Evolutionary conservation across 2,113 vertebrate species (phyloP), one percentile per base, ranked within the genome.

Genomic region (Bucco capensis): DNA sequence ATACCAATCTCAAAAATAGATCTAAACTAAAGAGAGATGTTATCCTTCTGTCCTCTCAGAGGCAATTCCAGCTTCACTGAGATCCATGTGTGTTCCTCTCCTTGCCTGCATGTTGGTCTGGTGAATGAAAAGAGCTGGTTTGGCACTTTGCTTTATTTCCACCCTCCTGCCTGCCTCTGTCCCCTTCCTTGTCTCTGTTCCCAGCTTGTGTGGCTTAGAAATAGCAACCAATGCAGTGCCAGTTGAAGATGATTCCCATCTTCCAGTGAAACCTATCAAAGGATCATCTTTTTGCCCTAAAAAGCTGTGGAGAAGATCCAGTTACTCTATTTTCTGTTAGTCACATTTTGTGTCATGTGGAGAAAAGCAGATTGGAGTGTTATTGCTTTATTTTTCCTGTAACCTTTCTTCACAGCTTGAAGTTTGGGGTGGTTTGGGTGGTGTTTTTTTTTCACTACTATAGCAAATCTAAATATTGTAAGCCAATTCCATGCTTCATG

Each of bases 41-140:
- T 79, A 22, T 15, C 21, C 60, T 67, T 74, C 46, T 74, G 7
- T 44, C 64, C 14, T 67, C 1, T 33, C 38, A 83, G 64, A 62
- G 31, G 47, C 64, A 96, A 49, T 94, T 87, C 96, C 97, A 98
- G 97, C 98, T 98, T 98, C 87, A 77, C 95, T 98, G 97, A 98
- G 97, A 97, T 82, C 54, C 27, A 50, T 0, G 8, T 65, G 75
- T 97, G 93, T 53, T 86, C 30, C 16, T 71, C 58, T 77, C 81
- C 31, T 72, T 30, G 84, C 86, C 85, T 98, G 98, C 92, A 96
- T 97, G 97, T 92, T 85, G 93, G 62, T 91, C 89, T 93, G 92
- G 22, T 3, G 73, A 74, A n/a, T 40, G 83, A 42, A 51, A 9
- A 30, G 40, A 77, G 60, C 65, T 88, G 50, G 16, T 83, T 61